Evolutionary conservation across 2,113 vertebrate species (phyloP), one percentile per base, ranked within the genome.

Genomic region (Thunnus maccoyii): DNA sequence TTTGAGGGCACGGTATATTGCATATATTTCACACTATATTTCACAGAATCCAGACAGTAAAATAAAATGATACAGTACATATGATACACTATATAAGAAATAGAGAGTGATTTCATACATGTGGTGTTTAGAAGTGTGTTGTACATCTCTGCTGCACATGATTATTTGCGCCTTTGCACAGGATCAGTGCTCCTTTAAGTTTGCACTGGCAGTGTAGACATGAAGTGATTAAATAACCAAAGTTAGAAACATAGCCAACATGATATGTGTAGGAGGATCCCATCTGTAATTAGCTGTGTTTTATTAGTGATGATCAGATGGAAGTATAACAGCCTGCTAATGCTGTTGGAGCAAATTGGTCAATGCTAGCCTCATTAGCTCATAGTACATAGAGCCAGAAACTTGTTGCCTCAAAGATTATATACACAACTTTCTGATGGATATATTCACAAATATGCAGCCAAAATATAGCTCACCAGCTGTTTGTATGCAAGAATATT

Each of bases 261-360:
- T 67, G 30, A 62, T 70, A 22, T 36, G 51, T 41, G 25, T 41
- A 47, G 27, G 17, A 52, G 50, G 14, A 36, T 66, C 17, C 44
- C 20, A 12, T 57, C 58, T 46, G 72, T 70, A 74, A 82, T 89
- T 77, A 65, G 54, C 51, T 73, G 52, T 66, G 72, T 80, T 86
- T 69, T 73, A 76, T 85, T 68, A 77, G 65, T 51, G 52, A 67
- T 27, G 63, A 83, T 86, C 75, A 70, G 80, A 84, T 83, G 44
- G 71, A 70, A 80, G 65, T 41, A 48, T 83, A 69, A 88, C 71
- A 72, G 65, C 11, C 63, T 12, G 20, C 79, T 88, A 78, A 82
- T 88, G 78, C 52, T 58, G 57, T 72, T 44, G 66, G 66, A 69
- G 78, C 8, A 69, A 81, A 87, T 57, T 63, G 63, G 22, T 62